phyloP scores from a whole-genome alignment of 2,797 vertebrate genomes.

The Eremophila alpestris region DNA sequence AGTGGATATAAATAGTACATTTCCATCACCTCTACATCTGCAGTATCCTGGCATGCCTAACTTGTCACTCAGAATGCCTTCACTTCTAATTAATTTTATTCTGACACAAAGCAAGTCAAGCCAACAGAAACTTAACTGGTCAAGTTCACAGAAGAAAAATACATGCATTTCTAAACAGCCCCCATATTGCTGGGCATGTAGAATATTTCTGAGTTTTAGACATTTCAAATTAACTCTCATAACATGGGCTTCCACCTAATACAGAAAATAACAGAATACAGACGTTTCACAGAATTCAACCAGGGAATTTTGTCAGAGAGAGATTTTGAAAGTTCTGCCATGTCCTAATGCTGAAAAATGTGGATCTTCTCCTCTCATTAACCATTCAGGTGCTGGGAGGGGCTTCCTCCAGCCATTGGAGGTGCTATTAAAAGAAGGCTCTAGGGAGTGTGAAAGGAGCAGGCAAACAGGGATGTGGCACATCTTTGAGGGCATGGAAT shows the following conservation, averaged over 20 bases:
- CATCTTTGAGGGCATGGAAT: neutral
- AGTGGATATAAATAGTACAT: neutral
- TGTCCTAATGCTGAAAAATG: neutral
- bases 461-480: neutral
- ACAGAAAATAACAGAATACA: neutral
- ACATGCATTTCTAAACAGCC: neutral
- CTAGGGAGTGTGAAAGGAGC: neutral
- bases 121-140: neutral
- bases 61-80: neutral
- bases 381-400: neutral
- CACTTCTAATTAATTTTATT: neutral
- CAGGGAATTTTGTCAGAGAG: neutral
- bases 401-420: neutral
- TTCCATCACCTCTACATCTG: neutral
- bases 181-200: neutral
- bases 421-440: neutral
- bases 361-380: neutral
- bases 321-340: neutral
- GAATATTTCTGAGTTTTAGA: neutral
- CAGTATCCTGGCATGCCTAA: neutral
- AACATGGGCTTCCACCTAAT: neutral
- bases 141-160: neutral
- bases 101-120: neutral
- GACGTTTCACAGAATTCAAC: neutral
- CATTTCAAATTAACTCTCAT: neutral